Evolutionary conservation across 1,140 invertebrate genomes (phyloP), one percentile per base, ranked within the genome.

Genomic region (Dinoponera quadriceps): DNA sequence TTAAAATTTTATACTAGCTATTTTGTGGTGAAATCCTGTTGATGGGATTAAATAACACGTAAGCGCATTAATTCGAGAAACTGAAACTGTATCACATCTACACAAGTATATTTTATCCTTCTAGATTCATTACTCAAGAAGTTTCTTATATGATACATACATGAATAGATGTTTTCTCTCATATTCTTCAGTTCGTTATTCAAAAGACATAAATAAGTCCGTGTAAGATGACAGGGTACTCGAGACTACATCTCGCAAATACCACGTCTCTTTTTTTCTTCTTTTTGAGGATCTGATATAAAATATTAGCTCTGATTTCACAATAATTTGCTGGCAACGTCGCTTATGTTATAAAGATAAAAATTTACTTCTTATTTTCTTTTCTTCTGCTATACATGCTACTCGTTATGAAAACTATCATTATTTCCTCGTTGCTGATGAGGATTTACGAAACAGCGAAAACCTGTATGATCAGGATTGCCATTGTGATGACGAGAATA

Each of bases 401-500:
- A 33, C 13, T 62, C 22, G 22, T 48, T 55, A 44, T 18, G 27
- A 44, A 44, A 20, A 2, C 9, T 25, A 49, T 2, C n/a, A 5
- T 44, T 51, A 27, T 22, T 54, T 38, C 38, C 4, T 51, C 11
- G 2, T 54, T 38, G 54, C n/a, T 77, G n/a, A 78, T 14, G 20
- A 66, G 25, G 48, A 78, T 55, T 54, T 55, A n/a, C 38, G 16
- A 66, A 22, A 1, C 20, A 20, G 14, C 18, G 14, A 27, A 38
- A 20, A 54, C n/a, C 16, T 18, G 14, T 49, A 49, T 14, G 14
- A 49, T 66, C 11, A 3, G 14, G 60, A 33, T 54, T 54, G 16
- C 27, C 16, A 7, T 75, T 55, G n/a, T n/a, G 49, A 68, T 44
- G 48, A 68, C 74, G 11, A 54, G 9, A 51, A 51, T 77, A 68